Evolutionary conservation across 2,888 invertebrate species (phyloP), one percentile per base, ranked within the genome.

Genomic region (Crossocerus cetratus): DNA sequence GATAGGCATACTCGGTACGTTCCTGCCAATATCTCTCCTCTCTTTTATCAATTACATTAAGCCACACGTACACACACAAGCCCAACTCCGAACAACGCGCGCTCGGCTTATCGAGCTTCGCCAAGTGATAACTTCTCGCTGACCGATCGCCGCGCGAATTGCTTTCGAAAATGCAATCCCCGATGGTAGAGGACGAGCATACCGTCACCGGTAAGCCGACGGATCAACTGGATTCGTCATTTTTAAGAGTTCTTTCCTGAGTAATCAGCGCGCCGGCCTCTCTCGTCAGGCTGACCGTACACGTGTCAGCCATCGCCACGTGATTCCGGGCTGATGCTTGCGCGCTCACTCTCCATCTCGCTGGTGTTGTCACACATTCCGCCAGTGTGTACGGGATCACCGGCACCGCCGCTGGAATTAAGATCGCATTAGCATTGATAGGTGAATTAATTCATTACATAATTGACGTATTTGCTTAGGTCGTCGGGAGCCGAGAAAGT

Each of bases 1-100:
- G 71, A 74, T 83, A 65, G 84, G 83, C 62, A 75, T 77, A 23
- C 72, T 80, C 54, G 84, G 85, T 86, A 82, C 49, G 81, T 80
- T 73, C 66, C 32, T 20, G 62, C 59, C 62, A 32, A 32, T 32
- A 3, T 8, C 32, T 5, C 11, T 32, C 8, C 32, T 5, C 32
- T 32, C 8, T 32, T 32, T 3, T 32, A 11, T 32, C 32, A 16
- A 49, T 49, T 49, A 49, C 2, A 49, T 16, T 49, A 16, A 49
- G 14, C 11, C 16, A 32, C 32, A 32, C 23, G 23, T 32, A 32
- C 23, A 32, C 32, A 11, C 49, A 49, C 16, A 16, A 49, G 11
- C 14, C 49, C 4, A 49, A 16, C 32, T 32, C 32, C 1, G 32
- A 32, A 11, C 32, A 11, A 32, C 55, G 55, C 22, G 8, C 18